phyloP scores from a whole-genome alignment of 2,113 vertebrate species.

The Menura novaehollandiae region DNA sequence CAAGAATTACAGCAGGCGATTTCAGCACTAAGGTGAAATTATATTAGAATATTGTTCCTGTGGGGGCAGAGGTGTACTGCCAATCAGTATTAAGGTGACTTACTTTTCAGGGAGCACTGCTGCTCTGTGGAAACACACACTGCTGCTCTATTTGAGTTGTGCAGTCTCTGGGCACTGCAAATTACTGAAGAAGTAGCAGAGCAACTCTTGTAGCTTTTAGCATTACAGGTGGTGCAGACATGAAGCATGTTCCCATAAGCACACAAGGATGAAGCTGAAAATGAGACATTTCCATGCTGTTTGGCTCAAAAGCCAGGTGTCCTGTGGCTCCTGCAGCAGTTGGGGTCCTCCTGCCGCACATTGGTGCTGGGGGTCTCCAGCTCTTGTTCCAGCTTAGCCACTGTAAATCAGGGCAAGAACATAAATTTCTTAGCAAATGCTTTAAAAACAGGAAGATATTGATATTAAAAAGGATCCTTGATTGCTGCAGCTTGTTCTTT shows the following conservation, averaged over 20 bases:
- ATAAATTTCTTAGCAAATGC: not conserved
- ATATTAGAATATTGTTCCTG: not conserved
- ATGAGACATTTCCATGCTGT: accelerated
- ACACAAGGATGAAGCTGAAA: not conserved
- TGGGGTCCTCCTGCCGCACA: not conserved
- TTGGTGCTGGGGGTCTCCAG: not conserved
- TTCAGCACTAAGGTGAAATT: not conserved
- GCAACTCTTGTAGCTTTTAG: not conserved
- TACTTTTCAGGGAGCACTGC: not conserved
- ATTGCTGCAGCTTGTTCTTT: not conserved
- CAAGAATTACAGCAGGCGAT: not conserved
- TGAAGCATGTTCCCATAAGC: accelerated
- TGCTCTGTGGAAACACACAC: accelerated
- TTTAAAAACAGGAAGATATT: not conserved
- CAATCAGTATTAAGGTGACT: not conserved
- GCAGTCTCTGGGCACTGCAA: not conserved
- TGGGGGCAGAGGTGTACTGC: not conserved
- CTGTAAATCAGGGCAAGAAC: not conserved
- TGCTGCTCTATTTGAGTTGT: not conserved
- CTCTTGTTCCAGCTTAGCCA: not conserved
- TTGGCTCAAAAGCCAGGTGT: not conserved
- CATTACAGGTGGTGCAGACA: not conserved
- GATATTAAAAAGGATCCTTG: not conserved
- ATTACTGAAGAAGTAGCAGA: not conserved
- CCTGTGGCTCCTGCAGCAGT: not conserved